Evolutionary conservation across 2,113 vertebrate genomes (phyloP).

Genomic region (Formicarius rufipectus): DNA sequence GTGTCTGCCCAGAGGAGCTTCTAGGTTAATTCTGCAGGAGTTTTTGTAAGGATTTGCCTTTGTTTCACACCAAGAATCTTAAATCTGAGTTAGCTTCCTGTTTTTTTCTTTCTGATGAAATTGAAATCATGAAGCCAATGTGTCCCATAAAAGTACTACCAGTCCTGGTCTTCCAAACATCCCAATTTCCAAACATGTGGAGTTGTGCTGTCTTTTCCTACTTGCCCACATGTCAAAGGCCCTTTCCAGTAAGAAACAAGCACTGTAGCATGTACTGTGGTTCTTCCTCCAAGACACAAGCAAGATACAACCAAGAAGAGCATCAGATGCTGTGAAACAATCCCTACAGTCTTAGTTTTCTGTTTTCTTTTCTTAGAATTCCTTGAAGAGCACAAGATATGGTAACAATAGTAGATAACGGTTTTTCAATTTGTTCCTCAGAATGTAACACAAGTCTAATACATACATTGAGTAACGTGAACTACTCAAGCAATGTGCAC

Average conservation of each 20-base stretch:
- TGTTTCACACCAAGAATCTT: background rate
- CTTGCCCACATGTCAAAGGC: background rate
- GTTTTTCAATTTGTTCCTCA: background rate
- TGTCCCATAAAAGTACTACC: background rate
- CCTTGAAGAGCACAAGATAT: background rate
- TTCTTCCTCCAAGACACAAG: background rate
- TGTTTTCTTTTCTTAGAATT: background rate
- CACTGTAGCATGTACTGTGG: background rate
- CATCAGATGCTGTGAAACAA: background rate
- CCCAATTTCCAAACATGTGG: background rate
- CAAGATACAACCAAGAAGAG: background rate
- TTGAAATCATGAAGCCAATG: rapidly evolving
- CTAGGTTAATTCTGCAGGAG: background rate
- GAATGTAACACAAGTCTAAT: background rate
- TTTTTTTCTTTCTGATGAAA: background rate
- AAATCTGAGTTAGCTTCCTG: background rate
- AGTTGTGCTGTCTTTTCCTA: background rate
- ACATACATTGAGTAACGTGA: background rate
- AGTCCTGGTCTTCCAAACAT: background rate
- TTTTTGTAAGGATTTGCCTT: background rate
- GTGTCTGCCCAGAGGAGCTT: background rate
- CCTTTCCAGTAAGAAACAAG: background rate
- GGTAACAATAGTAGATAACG: background rate
- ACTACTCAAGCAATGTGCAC: background rate
- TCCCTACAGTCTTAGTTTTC: background rate